Evolutionary conservation across 2,888 invertebrate genomes (phyloP), one percentile per base, ranked within the genome.

Genomic region (Caenorhabditis macrosperma): DNA sequence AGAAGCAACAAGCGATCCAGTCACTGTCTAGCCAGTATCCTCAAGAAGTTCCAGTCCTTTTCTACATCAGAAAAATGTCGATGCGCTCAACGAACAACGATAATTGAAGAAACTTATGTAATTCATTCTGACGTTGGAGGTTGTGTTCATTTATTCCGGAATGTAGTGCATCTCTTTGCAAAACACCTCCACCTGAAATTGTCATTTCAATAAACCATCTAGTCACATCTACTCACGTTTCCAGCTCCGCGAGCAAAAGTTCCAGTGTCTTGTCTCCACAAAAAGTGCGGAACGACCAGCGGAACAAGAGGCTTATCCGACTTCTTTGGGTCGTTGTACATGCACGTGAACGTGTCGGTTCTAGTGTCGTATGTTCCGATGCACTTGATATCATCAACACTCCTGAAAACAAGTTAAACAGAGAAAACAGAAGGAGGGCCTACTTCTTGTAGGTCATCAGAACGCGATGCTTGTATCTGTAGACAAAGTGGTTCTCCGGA

Each of bases 261-360:
- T 24, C 71, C 71, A 44, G 24, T 38, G 26, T 48, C 30, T 17
- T 35, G 33, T 2, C 26, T 63, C 63, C 64, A 72, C 48, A 72
- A 41, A 12, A 72, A 72, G n/a, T 57, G 26, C 15, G 30, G 61
- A 0, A 38, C 2, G 20, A 64, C 63, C 28, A 48, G 35, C 20
- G 72, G 72, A 0, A 17, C 28, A 7, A 72, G 26, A 17, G n/a
- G n/a, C n/a, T n/a, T n/a, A n/a, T 55, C 35, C 0, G 26, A 1
- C 1, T 26, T 24, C 0, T 10, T 10, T 0, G 9, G 15, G 0
- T 35, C 35, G 6, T 48, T 24, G n/a, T 26, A 15, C 63, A 75
- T 75, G 52, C 68, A 76, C 7, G 76, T 68, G 61, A 76, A 76
- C 6, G 55, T 61, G 55, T 76, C 75, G 4, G 66, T 66, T 3